Percentiles rank a stretch among this genome's conserved stretches.
Conservation (phyloP, 2,113 vertebrate genomes). For the Bagarius yarrelli region DNA sequence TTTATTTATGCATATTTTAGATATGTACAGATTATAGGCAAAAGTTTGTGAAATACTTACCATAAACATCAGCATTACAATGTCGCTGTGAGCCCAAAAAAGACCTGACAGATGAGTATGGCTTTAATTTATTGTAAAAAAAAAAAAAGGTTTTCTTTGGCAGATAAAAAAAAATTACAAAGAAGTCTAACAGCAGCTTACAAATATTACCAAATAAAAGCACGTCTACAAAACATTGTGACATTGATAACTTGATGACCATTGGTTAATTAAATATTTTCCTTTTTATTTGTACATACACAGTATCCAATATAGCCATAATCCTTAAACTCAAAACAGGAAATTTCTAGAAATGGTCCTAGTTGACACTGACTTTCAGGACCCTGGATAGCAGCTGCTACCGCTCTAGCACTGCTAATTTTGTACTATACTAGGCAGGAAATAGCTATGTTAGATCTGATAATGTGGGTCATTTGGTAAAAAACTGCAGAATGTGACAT, state of each 20-base stretch:
- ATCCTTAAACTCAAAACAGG: not conserved
- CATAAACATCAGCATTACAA: too few relatives aligned
- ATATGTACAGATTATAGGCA: not conserved
- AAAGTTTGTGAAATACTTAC: too few relatives aligned
- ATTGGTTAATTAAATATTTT: not conserved
- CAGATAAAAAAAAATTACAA: not conserved
- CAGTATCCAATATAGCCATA: not conserved
- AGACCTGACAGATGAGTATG: not conserved
- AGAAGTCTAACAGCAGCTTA: not conserved
- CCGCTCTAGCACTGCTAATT: not conserved
- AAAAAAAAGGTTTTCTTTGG: not conserved
- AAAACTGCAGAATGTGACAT: not conserved
- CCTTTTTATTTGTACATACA: not conserved
- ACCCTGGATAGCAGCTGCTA: conserved; percentile 19
- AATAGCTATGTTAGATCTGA: not conserved
- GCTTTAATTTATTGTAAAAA: not conserved
- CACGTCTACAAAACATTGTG: not conserved
- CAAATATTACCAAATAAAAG: not conserved
- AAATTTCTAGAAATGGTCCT: not conserved
- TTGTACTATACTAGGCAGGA: not conserved
- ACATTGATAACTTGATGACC: not conserved
- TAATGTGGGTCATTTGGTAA: not conserved
- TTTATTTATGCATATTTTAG: not conserved
- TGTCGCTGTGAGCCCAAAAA: too few relatives aligned
- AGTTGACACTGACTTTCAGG: not conserved